Evolutionary conservation across 2,797 vertebrate species (phyloP).

Genomic region (Benthosema pterotum): DNA sequence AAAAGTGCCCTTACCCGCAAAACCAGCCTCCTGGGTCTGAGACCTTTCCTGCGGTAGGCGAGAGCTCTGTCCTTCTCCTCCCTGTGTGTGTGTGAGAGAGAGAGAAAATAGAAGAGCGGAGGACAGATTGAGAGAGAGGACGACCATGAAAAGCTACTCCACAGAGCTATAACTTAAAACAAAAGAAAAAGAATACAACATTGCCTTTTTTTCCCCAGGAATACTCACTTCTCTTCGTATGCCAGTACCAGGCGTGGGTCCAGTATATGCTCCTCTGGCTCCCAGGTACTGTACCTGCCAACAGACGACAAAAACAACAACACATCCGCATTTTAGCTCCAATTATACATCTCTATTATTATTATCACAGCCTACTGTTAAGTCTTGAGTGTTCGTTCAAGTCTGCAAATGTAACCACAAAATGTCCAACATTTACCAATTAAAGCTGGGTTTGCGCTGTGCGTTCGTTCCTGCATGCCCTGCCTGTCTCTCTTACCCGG

Average conservation of each 20-base stretch:
- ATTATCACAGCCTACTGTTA: no score
- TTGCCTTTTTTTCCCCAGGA: not conserved
- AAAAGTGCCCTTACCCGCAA: slow-evolving; percentile 87
- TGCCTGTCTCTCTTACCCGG: not conserved
- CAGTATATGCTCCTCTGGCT: slow-evolving; percentile 98
- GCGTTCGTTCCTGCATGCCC: not conserved
- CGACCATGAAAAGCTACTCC: slow-evolving; percentile 18
- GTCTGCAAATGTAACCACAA: no score
- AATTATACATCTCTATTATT: not conserved
- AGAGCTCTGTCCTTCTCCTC: slow-evolving; percentile 93
- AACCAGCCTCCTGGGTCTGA: slow-evolving; percentile 91
- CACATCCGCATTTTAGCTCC: not conserved
- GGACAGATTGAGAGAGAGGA: slow-evolving; percentile 11
- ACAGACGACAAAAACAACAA: slow-evolving; percentile 32
- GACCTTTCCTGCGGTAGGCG: slow-evolving; percentile 94
- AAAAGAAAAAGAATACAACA: slow-evolving; percentile 1
- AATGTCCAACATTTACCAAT: no score
- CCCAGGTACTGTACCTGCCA: slow-evolving; percentile 97
- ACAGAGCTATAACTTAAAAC: not conserved
- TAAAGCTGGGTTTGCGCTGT: no score
- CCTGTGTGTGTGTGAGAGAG: slow-evolving; percentile 73
- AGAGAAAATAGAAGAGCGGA: not conserved
- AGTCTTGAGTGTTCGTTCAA: no score
- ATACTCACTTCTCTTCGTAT: slow-evolving; percentile 95
- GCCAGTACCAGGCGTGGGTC: slow-evolving; percentile 96